Conservation (phyloP, 2,797 vertebrate species). For the Phrynocephalus vlangalii region DNA sequence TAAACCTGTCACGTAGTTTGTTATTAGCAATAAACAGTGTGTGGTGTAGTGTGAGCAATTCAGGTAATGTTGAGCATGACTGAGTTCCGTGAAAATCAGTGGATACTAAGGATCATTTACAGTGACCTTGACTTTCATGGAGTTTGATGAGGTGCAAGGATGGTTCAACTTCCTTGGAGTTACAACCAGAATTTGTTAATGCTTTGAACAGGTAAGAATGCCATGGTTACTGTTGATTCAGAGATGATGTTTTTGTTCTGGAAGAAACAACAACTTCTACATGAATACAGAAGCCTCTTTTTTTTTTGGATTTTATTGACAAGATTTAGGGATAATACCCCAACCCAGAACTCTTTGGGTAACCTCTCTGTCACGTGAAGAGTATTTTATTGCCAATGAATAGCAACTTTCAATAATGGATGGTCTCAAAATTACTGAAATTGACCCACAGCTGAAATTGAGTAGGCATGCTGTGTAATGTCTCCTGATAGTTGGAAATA, state of each 20-base stretch:
- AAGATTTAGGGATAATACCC: not conserved
- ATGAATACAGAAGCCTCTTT: not conserved
- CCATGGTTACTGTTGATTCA: slow-evolving; percentile 3
- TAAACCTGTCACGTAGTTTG: not conserved
- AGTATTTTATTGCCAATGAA: not conserved
- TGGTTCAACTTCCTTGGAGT: not conserved
- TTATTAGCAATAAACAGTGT: not conserved
- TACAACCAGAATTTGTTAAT: slow-evolving; percentile 8
- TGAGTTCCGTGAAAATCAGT: not conserved
- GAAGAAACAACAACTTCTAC: not conserved
- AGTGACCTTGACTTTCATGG: not conserved
- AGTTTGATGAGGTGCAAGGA: not conserved
- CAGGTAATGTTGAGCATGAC: not conserved
- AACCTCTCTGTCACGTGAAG: not conserved
- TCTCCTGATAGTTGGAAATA: not conserved
- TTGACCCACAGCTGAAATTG: not conserved
- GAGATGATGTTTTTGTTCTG: not conserved
- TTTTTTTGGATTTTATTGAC: not conserved
- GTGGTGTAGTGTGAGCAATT: not conserved
- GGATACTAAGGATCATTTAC: not conserved
- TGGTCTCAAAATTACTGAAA: not conserved
- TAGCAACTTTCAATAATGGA: not conserved
- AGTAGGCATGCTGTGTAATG: not conserved
- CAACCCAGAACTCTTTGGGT: not conserved
- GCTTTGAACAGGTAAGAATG: slow-evolving; percentile 1